Evolutionary conservation across 1,140 invertebrate species (phyloP).

Genomic region (Trypoxylus dichotomus): DNA sequence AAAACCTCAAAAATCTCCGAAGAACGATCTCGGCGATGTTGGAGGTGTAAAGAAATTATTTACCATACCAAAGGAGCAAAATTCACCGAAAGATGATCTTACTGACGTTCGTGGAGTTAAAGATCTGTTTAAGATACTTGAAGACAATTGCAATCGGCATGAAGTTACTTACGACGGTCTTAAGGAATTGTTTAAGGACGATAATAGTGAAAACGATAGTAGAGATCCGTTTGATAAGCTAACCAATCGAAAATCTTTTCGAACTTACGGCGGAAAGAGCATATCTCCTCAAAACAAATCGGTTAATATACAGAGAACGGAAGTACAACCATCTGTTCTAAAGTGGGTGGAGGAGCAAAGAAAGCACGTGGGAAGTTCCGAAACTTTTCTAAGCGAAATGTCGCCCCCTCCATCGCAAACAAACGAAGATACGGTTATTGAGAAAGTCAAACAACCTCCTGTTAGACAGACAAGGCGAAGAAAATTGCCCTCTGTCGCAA

Average conservation of each 20-base stretch:
- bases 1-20: conserved; percentile 43
- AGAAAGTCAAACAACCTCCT: neutral
- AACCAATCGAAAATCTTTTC: neutral
- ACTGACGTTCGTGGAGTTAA: conserved; percentile 41
- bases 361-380: neutral
- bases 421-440: neutral
- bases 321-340: neutral
- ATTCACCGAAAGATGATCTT: conserved; percentile 53
- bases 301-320: no score
- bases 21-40: conserved; percentile 54
- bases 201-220: neutral
- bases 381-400: no score
- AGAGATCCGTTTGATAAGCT: neutral
- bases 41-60: conserved; percentile 44
- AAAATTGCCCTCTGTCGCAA: neutral
- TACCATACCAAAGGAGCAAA: conserved; percentile 28
- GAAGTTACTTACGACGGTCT: neutral
- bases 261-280: neutral
- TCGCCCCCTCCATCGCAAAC: neutral
- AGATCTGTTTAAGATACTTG: neutral
- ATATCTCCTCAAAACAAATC: neutral
- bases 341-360: neutral
- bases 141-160: neutral
- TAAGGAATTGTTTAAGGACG: neutral
- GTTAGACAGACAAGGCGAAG: neutral